Evolutionary conservation across 2,888 invertebrate genomes (phyloP).

Genomic region (Strigamia maritima): DNA sequence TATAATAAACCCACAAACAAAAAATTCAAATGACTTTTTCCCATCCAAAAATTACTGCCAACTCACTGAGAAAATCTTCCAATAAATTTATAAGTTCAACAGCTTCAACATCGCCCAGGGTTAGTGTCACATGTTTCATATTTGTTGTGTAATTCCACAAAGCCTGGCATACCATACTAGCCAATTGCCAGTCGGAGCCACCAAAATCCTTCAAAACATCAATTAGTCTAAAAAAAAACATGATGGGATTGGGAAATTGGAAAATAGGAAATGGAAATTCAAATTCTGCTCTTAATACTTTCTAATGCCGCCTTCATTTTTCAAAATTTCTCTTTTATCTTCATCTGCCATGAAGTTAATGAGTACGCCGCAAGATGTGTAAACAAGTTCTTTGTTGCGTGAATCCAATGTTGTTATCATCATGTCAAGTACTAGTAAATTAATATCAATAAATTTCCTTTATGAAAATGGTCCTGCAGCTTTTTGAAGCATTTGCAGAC

Average conservation of each 20-base stretch:
- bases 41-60: neutral
- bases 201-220: slow-evolving; percentile 60
- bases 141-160: slow-evolving; percentile 62
- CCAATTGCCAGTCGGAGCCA: slow-evolving; percentile 66
- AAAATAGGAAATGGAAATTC: neutral
- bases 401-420: slow-evolving; percentile 54
- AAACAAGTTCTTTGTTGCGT: slow-evolving; percentile 64
- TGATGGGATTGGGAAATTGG: neutral
- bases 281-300: slow-evolving; percentile 48
- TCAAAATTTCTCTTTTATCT: slow-evolving; percentile 50
- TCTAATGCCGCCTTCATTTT: slow-evolving; percentile 51
- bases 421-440: slow-evolving; percentile 50
- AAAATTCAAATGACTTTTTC: no score
- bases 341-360: slow-evolving; percentile 67
- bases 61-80: slow-evolving; percentile 33
- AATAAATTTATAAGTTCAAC: slow-evolving; percentile 31
- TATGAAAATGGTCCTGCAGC: no score
- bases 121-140: neutral
- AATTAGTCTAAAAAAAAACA: slow-evolving; percentile 55
- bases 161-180: slow-evolving; percentile 70
- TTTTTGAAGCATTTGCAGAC: no score
- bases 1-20: neutral
- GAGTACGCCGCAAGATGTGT: slow-evolving; percentile 75
- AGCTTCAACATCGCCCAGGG: slow-evolving; percentile 28
- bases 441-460: neutral